These are phyloP conservation scores for Puffinus mauretanicus DNA, from an alignment of 2,113 vertebrate species.

Conservation along the genomic window DNA sequence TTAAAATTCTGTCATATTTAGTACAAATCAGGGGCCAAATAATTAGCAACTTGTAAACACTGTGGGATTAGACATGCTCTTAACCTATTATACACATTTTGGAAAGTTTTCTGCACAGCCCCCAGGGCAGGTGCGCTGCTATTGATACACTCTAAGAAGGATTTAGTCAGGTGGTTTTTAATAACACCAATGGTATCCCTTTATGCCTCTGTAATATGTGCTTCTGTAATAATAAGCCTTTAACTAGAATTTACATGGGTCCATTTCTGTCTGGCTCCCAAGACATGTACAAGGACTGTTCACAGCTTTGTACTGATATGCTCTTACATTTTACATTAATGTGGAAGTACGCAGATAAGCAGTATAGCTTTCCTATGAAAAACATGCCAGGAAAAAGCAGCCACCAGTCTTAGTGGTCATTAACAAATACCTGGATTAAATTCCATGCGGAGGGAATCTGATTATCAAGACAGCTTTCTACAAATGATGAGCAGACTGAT, in stretches of 20 bases:
- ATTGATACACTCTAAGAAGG: not conserved
- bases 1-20: not conserved
- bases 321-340: not conserved
- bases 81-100: not conserved
- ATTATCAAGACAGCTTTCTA: constrained; percentile 20
- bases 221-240: not conserved
- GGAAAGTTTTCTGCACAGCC: not conserved
- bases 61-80: not conserved
- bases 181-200: not conserved
- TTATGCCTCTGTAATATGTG: not conserved
- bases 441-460: not conserved
- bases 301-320: not conserved
- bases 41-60: not conserved
- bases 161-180: not conserved
- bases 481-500: constrained; percentile 29
- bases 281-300: not conserved
- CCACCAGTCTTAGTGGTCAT: not conserved
- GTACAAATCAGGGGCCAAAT: not conserved
- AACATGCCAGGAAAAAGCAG: not conserved
- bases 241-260: not conserved
- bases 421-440: constrained; percentile 49
- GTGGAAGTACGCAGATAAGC: not conserved
- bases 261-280: not conserved
- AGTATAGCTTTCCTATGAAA: not conserved
- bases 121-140: not conserved